These are phyloP conservation scores for Globicephala melas DNA, from an alignment of 2,113 vertebrate species.

Conservation along the genomic window DNA sequence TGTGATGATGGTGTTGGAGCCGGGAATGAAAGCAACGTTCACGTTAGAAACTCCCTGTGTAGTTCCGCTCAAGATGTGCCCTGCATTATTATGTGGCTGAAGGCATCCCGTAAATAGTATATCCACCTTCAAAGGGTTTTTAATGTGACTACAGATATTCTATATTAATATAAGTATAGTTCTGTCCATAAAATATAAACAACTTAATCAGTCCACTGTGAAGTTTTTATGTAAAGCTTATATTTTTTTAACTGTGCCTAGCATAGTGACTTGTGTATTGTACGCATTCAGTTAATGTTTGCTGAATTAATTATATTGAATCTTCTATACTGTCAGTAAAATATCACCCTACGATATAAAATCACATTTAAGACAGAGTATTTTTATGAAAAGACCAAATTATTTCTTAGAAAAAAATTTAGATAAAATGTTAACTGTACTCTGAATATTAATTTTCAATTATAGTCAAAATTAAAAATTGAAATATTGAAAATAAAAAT, in stretches of 20 bases:
- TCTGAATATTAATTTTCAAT: background rate
- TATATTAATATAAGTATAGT: background rate
- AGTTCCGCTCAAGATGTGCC: background rate
- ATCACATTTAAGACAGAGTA: background rate
- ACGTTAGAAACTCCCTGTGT: background rate
- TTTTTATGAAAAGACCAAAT: background rate
- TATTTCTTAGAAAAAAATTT: background rate
- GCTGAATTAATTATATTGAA: background rate
- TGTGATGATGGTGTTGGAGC: background rate
- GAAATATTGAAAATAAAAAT: conserved; percentile 28
- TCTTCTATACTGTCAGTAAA: background rate
- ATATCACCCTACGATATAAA: background rate
- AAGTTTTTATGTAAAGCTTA: background rate
- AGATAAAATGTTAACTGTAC: background rate
- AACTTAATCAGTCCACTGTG: background rate
- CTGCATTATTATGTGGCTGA: background rate
- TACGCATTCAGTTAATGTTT: background rate
- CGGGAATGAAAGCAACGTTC: background rate
- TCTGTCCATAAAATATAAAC: background rate
- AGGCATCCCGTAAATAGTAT: background rate
- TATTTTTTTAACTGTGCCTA: background rate
- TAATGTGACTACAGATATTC: background rate
- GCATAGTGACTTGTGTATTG: background rate
- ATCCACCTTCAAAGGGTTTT: background rate
- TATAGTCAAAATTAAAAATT: background rate